A percentile compares a stretch with the other conserved stretches of the same genome.
phyloP scores from a whole-genome alignment of 2,888 invertebrate genomes.

The Epirrita christyi region DNA sequence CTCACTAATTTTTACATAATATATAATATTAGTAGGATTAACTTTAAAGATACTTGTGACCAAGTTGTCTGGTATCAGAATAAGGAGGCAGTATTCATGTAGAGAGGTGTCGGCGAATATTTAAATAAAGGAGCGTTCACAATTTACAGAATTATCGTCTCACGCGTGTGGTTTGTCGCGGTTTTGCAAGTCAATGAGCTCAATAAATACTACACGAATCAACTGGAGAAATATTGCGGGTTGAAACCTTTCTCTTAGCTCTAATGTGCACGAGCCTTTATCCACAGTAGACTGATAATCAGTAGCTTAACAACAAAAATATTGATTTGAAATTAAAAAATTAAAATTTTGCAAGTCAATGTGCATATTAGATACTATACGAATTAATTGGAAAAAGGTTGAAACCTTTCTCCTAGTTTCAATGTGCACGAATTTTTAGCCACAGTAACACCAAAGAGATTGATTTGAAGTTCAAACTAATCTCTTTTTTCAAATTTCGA shows the following conservation, averaged over 20 bases:
- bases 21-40: too few species aligned
- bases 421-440: too few species aligned
- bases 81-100: too few species aligned
- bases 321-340: too few species aligned
- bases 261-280: not conserved
- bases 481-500: too few species aligned
- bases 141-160: not conserved
- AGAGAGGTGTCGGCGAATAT: not conserved
- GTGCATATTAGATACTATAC: too few species aligned
- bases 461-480: too few species aligned
- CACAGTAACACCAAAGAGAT: too few species aligned
- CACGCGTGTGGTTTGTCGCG: not conserved
- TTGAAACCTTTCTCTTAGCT: not conserved
- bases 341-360: too few species aligned
- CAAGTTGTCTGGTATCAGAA: not conserved
- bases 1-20: too few species aligned
- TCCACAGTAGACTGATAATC: not conserved
- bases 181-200: constrained; percentile 6
- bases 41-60: not conserved
- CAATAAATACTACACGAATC: constrained; percentile 6
- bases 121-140: not conserved
- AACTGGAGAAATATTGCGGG: not conserved
- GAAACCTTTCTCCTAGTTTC: too few species aligned
- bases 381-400: too few species aligned
- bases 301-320: not conserved